Conservation (phyloP, 1,140 invertebrate species). For the Sycophila sp. region DNA sequence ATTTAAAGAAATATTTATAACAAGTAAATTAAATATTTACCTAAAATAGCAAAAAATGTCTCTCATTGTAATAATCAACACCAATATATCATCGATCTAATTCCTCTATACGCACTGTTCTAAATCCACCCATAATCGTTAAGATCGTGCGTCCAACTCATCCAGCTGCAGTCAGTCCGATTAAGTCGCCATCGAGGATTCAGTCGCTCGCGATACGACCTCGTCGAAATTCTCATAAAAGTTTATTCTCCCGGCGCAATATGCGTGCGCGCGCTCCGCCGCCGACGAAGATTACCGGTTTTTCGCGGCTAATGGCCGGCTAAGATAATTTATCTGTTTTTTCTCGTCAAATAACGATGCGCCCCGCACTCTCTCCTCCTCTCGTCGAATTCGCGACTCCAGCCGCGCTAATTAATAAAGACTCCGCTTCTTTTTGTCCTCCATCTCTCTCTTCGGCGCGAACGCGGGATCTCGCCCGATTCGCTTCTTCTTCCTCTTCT, state of each 20-base stretch:
- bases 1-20: too few species aligned
- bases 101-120: too few species aligned
- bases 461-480: neutral
- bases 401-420: slow-evolving; percentile 6
- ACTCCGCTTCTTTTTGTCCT: neutral
- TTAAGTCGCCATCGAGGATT: slow-evolving; percentile 14
- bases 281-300: slow-evolving; percentile 31
- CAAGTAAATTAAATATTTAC: too few species aligned
- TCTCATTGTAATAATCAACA: too few species aligned
- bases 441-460: neutral
- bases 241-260: neutral
- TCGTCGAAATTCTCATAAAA: slow-evolving; percentile 18
- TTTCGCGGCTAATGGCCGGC: neutral
- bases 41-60: too few species aligned
- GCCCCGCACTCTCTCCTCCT: neutral
- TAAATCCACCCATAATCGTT: too few species aligned
- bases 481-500: neutral
- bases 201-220: neutral
- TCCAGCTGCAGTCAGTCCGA: too few species aligned
- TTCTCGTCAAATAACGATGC: slow-evolving; percentile 10
- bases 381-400: neutral
- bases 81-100: too few species aligned
- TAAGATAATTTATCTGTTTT: slow-evolving; percentile 10
- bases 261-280: neutral
- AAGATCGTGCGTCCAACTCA: too few species aligned